These are phyloP conservation scores for Tethya wilhelma DNA, from an alignment of 37 sponge, comb jelly and placozoan genomes.

Conservation along the genomic window DNA sequence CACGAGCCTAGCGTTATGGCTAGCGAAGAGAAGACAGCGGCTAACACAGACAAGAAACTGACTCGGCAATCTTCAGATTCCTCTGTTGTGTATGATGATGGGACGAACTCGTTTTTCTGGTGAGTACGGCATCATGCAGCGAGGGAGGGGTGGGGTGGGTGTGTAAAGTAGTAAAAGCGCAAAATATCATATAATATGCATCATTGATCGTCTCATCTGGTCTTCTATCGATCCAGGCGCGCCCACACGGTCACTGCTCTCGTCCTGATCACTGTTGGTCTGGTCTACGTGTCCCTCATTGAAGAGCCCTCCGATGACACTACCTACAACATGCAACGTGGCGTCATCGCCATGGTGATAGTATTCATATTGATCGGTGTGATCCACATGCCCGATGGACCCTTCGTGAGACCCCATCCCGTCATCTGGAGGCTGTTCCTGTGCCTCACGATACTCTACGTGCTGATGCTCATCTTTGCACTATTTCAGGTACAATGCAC, in stretches of 20 bases:
- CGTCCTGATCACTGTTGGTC: slow-evolving; percentile 43
- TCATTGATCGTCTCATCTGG: background rate
- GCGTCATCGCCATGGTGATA: slow-evolving; percentile 66
- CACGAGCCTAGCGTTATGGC: too few relatives aligned
- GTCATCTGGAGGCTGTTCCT: slow-evolving; percentile 65
- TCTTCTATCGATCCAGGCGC: slow-evolving; percentile 27
- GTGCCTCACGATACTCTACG: slow-evolving; percentile 68
- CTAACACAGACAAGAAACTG: too few relatives aligned
- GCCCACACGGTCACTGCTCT: slow-evolving; percentile 83
- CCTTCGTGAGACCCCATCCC: slow-evolving; percentile 90
- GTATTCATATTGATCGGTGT: slow-evolving; percentile 85
- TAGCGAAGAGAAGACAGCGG: too few relatives aligned
- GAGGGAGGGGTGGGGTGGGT: too few relatives aligned
- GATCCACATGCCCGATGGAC: slow-evolving; percentile 87
- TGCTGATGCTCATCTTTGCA: slow-evolving; percentile 74
- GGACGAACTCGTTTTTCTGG: slow-evolving; percentile 73
- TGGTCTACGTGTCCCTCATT: slow-evolving; percentile 65
- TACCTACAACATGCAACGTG: slow-evolving; percentile 66
- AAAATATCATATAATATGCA: too few relatives aligned
- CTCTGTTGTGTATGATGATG: slow-evolving; percentile 61
- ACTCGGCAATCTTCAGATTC: too few relatives aligned
- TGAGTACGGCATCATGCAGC: too few relatives aligned
- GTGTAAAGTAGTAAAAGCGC: too few relatives aligned
- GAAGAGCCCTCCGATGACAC: slow-evolving; percentile 64
- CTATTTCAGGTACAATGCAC: slow-evolving; percentile 83